Conservation (phyloP, 1,140 invertebrate species). For the Cydia fagiglandana region DNA sequence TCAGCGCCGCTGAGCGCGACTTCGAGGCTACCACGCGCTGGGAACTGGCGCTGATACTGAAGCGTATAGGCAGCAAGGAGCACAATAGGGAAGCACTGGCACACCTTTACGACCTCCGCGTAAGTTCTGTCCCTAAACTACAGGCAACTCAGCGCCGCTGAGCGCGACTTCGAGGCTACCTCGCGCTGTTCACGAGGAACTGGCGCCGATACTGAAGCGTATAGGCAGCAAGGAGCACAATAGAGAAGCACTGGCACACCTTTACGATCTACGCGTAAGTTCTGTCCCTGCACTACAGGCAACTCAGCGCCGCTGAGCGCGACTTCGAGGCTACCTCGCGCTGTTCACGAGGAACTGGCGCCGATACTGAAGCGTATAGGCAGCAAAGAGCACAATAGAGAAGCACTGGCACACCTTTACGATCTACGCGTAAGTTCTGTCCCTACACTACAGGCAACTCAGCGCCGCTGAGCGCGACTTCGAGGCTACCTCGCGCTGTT, state of each 20-base stretch:
- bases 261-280: conserved; percentile 89
- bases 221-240: conserved; percentile 94
- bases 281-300: conserved; percentile 43
- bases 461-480: conserved; percentile 60
- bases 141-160: conserved; percentile 36
- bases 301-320: conserved; percentile 65
- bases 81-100: conserved; percentile 92
- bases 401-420: conserved; percentile 92
- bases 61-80: conserved; percentile 94
- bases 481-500: conserved; percentile 83
- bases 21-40: conserved; percentile 83
- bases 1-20: conserved; percentile 62
- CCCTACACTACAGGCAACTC: conserved; percentile 56
- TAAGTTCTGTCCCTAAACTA: conserved; percentile 40
- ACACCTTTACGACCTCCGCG: conserved; percentile 92
- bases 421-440: conserved; percentile 83
- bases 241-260: conserved; percentile 90
- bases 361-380: conserved; percentile 96
- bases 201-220: conserved; percentile 95
- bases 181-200: conserved; percentile 88
- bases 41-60: conserved; percentile 93
- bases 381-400: conserved; percentile 91
- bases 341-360: conserved; percentile 90
- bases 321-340: conserved; percentile 81
- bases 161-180: conserved; percentile 78